These are phyloP conservation scores for Amblyteles armatorius DNA, from an alignment of 2,888 invertebrate species.

Conservation along the genomic window DNA sequence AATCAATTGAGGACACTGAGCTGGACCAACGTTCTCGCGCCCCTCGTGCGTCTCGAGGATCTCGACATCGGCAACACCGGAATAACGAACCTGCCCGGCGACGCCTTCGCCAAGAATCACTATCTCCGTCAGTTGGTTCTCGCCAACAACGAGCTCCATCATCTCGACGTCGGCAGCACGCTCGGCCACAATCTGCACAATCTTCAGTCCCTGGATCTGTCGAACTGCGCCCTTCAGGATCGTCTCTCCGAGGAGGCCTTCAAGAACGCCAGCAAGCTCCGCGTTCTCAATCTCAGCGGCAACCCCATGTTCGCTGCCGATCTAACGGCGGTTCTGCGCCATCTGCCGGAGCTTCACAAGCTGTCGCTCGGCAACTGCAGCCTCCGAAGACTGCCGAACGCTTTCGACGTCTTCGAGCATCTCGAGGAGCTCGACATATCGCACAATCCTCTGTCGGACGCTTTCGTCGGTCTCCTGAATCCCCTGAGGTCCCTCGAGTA, in stretches of 20 bases:
- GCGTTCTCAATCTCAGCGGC: slow-evolving; percentile 88
- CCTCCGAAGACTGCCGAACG: slow-evolving; percentile 88
- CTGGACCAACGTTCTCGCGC: slow-evolving; percentile 88
- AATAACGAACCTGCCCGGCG: slow-evolving; percentile 87
- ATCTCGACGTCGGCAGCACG: slow-evolving; percentile 88
- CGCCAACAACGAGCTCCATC: slow-evolving; percentile 88
- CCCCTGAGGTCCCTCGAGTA: slow-evolving; percentile 89
- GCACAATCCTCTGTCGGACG: slow-evolving; percentile 89
- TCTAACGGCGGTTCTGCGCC: slow-evolving; percentile 88
- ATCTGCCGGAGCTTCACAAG: slow-evolving; percentile 88
- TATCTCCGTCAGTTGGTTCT: slow-evolving; percentile 88
- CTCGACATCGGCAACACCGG: slow-evolving; percentile 88
- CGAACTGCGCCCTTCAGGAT: slow-evolving; percentile 89
- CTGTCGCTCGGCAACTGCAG: slow-evolving; percentile 89
- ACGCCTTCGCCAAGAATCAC: slow-evolving; percentile 88
- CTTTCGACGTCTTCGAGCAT: slow-evolving; percentile 88
- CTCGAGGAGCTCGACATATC: slow-evolving; percentile 90
- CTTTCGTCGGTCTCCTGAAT: slow-evolving; percentile 88
- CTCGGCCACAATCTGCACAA: slow-evolving; percentile 88
- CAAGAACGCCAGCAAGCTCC: slow-evolving; percentile 88
- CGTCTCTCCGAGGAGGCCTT: slow-evolving; percentile 90
- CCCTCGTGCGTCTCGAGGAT: slow-evolving; percentile 87
- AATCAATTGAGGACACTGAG: slow-evolving; percentile 87
- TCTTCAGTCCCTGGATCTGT: slow-evolving; percentile 89
- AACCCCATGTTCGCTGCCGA: slow-evolving; percentile 90